phyloP scores from a whole-genome alignment of 2,113 vertebrate species.

The Hydropotes inermis region DNA sequence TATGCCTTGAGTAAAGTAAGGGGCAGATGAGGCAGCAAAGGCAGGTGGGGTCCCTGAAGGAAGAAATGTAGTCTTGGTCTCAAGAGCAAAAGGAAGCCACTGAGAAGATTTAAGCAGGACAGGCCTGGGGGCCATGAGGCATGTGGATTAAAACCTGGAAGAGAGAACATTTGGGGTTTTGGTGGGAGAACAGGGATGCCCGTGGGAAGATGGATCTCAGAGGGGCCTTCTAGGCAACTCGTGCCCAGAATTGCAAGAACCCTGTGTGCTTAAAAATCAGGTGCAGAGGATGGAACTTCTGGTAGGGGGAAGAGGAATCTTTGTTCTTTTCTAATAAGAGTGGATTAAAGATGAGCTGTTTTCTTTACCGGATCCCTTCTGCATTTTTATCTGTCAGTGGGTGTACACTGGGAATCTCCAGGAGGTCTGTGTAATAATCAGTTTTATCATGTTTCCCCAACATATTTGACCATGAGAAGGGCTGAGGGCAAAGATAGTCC shows the following conservation, averaged over 20 bases:
- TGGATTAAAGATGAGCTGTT: not conserved
- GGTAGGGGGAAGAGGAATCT: accelerated
- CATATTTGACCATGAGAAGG: not conserved
- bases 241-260: not conserved
- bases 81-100: not conserved
- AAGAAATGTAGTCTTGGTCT: not conserved
- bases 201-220: not conserved
- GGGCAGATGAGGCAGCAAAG: too few species aligned
- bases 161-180: not conserved
- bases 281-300: not conserved
- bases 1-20: not conserved
- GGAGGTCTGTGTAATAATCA: not conserved
- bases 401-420: not conserved
- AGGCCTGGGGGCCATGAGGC: not conserved
- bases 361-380: not conserved
- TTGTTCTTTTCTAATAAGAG: not conserved
- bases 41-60: not conserved
- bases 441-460: not conserved
- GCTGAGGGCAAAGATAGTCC: not conserved
- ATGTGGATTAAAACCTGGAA: not conserved
- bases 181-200: not conserved
- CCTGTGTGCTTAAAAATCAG: not conserved
- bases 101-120: not conserved
- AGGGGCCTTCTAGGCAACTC: not conserved
- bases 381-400: not conserved